Percentiles rank a stretch among this genome's conserved stretches.
These are phyloP conservation scores for Henricia sp. DNA, from an alignment of 53 echinoderm and acorn worm species.

Conservation along the genomic window DNA sequence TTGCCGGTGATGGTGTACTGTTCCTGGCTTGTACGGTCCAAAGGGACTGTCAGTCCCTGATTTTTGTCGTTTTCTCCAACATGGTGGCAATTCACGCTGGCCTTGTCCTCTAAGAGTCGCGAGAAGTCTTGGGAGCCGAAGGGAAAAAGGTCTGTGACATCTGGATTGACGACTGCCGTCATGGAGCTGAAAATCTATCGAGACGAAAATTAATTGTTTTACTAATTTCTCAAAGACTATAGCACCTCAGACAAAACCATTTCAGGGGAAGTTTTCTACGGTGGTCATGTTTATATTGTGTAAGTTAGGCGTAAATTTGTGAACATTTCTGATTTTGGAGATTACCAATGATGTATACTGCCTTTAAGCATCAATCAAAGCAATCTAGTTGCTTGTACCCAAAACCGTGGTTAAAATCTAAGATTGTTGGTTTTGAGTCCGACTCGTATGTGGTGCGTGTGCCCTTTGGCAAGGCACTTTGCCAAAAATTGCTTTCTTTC, in stretches of 20 bases:
- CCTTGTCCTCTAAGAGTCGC: conserved; percentile 7
- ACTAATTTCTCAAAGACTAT: too few species aligned
- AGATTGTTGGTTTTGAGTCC: too few species aligned
- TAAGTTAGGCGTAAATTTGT: too few species aligned
- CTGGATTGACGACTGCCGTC: conserved; percentile 40
- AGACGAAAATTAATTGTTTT: too few species aligned
- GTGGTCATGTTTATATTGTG: too few species aligned
- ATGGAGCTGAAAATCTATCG: conserved; percentile 51
- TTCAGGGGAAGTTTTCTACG: too few species aligned
- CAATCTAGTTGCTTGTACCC: not conserved
- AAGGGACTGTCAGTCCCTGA: not conserved
- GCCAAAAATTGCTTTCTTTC: too few species aligned
- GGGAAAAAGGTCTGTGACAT: conserved; percentile 34
- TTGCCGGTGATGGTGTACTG: conserved; percentile 18
- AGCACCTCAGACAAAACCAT: too few species aligned
- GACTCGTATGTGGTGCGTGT: too few species aligned
- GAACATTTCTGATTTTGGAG: too few species aligned
- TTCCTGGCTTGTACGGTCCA: not conserved
- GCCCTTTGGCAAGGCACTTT: too few species aligned
- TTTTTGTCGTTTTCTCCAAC: not conserved
- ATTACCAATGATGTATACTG: too few species aligned
- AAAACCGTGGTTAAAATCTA: not conserved
- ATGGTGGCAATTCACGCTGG: conserved; percentile 18
- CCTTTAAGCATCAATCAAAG: not conserved
- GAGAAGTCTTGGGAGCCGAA: conserved; percentile 3